Conservation (phyloP, 2,797 vertebrate genomes). For the Melanotaenia trifasciata region DNA sequence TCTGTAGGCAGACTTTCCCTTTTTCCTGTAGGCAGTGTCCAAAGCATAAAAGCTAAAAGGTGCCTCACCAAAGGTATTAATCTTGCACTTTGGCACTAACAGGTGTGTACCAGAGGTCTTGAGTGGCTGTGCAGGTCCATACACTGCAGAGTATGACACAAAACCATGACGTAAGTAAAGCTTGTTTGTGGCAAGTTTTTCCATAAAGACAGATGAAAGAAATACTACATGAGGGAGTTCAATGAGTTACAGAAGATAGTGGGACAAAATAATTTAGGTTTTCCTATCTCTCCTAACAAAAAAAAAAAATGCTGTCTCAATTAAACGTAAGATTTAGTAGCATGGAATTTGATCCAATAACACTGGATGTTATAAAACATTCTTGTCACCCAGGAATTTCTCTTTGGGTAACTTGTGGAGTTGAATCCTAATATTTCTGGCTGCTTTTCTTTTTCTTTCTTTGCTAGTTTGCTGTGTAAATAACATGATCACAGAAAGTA, state of each 20-base stretch:
- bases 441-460: background rate
- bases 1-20: background rate
- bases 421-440: background rate
- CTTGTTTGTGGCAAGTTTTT: background rate
- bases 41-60: conserved; percentile 6
- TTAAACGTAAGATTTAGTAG: background rate
- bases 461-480: conserved; percentile 15
- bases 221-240: background rate
- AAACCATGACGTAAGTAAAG: background rate
- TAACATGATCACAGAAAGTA: conserved; percentile 1
- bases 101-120: background rate
- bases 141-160: background rate
- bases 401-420: background rate
- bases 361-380: too few species aligned
- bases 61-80: conserved; percentile 18
- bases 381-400: too few species aligned
- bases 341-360: too few species aligned
- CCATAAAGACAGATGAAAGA: background rate
- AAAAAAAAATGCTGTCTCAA: background rate
- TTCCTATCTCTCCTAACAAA: background rate
- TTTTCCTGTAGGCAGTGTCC: background rate
- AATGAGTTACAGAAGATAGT: background rate
- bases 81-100: conserved; percentile 7
- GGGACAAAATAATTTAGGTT: background rate
- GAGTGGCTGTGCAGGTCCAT: background rate